Conservation (phyloP, 2,113 vertebrate species). For the crab-eating macaque (Macaca fascicularis) region T2T-MFA8v1.1 NC_088378.1:84084001-84084500, state of each 20-base stretch:
- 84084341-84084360: background rate
- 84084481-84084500: background rate
- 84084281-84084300: background rate
- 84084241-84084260: background rate
- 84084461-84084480: background rate
- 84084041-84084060: conserved; percentile 5
- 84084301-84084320: background rate
- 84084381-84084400: background rate
- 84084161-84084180: background rate
- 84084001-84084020: conserved; percentile 60
- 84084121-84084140: conserved; percentile 4
- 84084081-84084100: background rate
- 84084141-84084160: background rate
- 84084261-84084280: background rate
- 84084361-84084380: background rate
- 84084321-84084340: background rate
- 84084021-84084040: conserved; percentile 32
- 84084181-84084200: background rate
- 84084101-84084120: background rate
- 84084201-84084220: background rate
- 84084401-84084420: background rate
- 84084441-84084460: background rate
- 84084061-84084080: background rate
- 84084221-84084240: background rate
- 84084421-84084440: background rate